A percentile compares a stretch with the other conserved stretches of the same genome.
Conservation (phyloP, 2,113 vertebrate species). For the Poeciliopsis turrubarensis region DNA sequence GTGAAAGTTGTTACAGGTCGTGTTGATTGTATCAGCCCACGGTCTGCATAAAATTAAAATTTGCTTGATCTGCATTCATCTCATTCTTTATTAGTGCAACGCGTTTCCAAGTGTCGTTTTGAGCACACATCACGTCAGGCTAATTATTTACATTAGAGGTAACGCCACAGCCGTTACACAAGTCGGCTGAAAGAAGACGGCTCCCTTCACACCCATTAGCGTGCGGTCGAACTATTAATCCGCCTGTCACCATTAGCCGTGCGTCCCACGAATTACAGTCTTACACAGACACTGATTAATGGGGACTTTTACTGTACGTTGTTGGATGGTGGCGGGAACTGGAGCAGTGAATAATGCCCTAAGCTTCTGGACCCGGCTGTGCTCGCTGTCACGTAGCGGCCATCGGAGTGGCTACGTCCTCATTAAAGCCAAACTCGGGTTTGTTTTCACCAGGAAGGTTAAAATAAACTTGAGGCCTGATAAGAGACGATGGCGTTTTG, state of each 20-base stretch:
- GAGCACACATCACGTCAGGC: background rate
- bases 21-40: background rate
- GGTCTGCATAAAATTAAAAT: constrained; percentile 13
- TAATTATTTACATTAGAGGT: constrained; percentile 14
- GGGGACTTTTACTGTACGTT: constrained; percentile 1
- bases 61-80: constrained; percentile 18
- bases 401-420: background rate
- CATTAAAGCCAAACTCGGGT: background rate
- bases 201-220: constrained; percentile 8
- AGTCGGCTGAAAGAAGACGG: constrained; percentile 3
- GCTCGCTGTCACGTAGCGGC: background rate
- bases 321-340: background rate
- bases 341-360: background rate
- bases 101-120: constrained; percentile 9
- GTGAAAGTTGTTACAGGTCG: no score
- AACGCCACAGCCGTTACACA: constrained; percentile 18
- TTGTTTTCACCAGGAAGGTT: background rate
- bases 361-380: background rate
- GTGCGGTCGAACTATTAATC: constrained; percentile 14
- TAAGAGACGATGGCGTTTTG: background rate
- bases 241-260: constrained; percentile 19
- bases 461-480: background rate
- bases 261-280: constrained; percentile 8
- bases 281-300: background rate
- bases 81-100: constrained; percentile 7